A percentile compares a stretch with the other conserved stretches of the same genome.
These are phyloP conservation scores for Sphinx pinastri DNA, from an alignment of 2,888 invertebrate genomes.

Conservation along the genomic window DNA sequence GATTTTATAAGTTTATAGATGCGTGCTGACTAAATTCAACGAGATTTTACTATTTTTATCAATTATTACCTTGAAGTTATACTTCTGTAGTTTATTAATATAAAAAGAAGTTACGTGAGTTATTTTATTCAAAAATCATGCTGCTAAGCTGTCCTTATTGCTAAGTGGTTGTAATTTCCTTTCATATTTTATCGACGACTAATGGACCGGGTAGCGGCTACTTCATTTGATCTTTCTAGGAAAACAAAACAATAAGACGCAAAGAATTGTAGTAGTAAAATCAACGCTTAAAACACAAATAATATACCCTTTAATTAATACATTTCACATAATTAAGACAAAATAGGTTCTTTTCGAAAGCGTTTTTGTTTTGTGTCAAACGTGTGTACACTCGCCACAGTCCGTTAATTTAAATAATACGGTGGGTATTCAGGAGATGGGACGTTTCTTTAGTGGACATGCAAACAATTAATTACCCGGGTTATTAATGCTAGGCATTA, in stretches of 20 bases:
- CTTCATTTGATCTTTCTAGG: neutral
- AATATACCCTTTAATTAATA: neutral
- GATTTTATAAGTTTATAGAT: too few species aligned
- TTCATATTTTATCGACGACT: conserved; percentile 25
- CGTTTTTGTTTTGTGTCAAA: conserved; percentile 38
- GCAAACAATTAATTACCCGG: conserved; percentile 83
- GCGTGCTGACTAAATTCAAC: too few species aligned
- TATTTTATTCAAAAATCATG: conserved; percentile 4
- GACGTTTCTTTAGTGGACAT: conserved; percentile 77
- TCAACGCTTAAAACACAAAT: too few species aligned
- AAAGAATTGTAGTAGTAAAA: neutral
- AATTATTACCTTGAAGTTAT: neutral
- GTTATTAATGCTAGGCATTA: conserved; percentile 82
- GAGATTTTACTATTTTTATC: too few species aligned
- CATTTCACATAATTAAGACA: neutral
- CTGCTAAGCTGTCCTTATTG: conserved; percentile 39
- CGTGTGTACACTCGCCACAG: conserved; percentile 43
- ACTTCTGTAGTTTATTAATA: neutral
- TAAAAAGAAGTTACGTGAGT: neutral
- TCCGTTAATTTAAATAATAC: conserved; percentile 72
- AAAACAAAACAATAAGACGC: neutral
- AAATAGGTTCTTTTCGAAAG: conserved; percentile 15
- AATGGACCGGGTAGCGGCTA: conserved; percentile 1
- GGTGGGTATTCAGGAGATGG: conserved; percentile 67
- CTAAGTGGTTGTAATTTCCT: conserved; percentile 36